Evolutionary conservation across 1,140 invertebrate genomes (phyloP), one percentile per base, ranked within the genome.

Genomic region (Pseudomyrmex flavicornis): DNA sequence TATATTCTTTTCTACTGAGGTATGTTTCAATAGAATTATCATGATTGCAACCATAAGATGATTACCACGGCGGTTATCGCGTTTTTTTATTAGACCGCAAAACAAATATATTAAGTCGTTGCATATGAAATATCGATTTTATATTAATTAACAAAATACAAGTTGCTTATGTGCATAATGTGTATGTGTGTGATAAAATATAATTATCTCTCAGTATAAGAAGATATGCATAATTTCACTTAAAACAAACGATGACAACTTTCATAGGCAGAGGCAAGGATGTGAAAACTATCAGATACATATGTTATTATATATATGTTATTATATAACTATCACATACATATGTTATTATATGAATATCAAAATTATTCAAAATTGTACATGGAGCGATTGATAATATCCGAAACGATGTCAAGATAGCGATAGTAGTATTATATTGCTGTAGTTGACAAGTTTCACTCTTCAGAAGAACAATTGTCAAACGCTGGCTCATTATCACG

Each of bases 31-130:
- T 87, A 83, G 66, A 84, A 58, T 77, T 83, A 59, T 35, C 46
- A 80, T 85, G 63, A 85, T 83, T 79, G 86, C 82, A 89, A 89
- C 56, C 61, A 69, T 74, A 69, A 77, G 13, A 61, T 63, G 10
- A 75, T 85, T 82, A 76, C 12, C 20, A 74, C n/a, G 44, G 20
- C n/a, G 26, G 7, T 35, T 69, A 50, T 26, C 48, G 13, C 12
- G 7, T 77, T 77, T 69, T 46, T 35, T 35, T 35, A 5, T 35
- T 35, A 20, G 15, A 44, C 15, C 52, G 35, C 46, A 7, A 48
- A 2, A 15, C 48, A 26, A 69, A 79, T 20, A 59, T 63, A 75
- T 80, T 72, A 80, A 44, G 10, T 80, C 52, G 44, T 70, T 70
- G 44, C 66, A 12, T 48, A 79, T 20, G 20, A 79, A 56, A 48